A percentile compares a stretch with the other conserved stretches of the same genome.
Evolutionary conservation across 2,888 invertebrate species (phyloP).

Genomic region (Linnaemya tessellans): DNA sequence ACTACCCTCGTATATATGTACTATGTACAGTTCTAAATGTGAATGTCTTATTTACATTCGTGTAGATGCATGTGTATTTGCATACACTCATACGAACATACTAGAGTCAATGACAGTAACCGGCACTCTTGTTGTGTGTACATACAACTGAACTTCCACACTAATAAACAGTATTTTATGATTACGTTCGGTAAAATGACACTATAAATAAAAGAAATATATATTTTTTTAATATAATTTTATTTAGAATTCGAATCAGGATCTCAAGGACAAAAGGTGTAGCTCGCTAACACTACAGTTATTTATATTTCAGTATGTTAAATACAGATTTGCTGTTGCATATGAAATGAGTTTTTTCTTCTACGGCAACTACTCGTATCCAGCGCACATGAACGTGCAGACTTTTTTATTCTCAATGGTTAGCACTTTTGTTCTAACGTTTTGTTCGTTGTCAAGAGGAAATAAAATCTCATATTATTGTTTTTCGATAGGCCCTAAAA

Average conservation of each 20-base stretch:
- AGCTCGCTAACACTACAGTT: not conserved
- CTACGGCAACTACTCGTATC: not conserved
- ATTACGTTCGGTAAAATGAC: not conserved
- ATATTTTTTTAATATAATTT: not conserved
- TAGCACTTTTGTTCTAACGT: not conserved
- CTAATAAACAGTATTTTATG: slow-evolving; percentile 31
- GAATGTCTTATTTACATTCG: not conserved
- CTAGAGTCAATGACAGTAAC: not conserved
- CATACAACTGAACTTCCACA: not conserved
- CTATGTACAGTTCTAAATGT: not conserved
- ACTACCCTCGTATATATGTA: too few relatives aligned
- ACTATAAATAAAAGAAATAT: not conserved
- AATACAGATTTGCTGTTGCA: not conserved
- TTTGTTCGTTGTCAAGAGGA: not conserved
- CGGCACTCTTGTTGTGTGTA: not conserved
- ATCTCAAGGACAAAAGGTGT: slow-evolving; percentile 1
- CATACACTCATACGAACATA: not conserved
- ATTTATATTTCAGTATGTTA: not conserved
- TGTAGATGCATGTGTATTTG: not conserved
- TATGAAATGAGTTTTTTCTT: not conserved
- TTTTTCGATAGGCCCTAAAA: not conserved
- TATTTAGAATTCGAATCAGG: not conserved
- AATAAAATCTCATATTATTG: not conserved
- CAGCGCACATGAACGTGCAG: too few relatives aligned
- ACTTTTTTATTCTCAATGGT: not conserved